Conservation (phyloP, 2,113 vertebrate genomes). For the Thryonomys swinderianus region DNA sequence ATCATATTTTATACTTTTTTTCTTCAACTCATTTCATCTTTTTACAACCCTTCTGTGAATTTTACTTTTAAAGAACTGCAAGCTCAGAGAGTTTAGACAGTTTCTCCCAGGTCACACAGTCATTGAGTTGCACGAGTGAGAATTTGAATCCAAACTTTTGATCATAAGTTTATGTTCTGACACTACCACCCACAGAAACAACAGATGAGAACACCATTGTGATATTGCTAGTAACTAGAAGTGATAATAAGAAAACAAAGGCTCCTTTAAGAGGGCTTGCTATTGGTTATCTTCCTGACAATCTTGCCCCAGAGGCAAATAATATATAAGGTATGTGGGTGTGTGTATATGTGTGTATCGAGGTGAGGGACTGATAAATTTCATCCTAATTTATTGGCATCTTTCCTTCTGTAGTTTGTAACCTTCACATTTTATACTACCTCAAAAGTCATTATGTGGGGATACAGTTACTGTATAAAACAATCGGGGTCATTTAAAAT, state of each 20-base stretch:
- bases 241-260: neutral
- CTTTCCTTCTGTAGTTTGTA: conserved; percentile 25
- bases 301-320: neutral
- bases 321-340: neutral
- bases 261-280: neutral
- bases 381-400: neutral
- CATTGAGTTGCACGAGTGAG: neutral
- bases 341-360: no score
- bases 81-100: neutral
- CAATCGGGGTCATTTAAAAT: conserved; percentile 70
- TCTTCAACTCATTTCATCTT: neutral
- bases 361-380: neutral
- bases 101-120: neutral
- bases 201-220: neutral
- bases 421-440: conserved; percentile 41
- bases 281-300: neutral
- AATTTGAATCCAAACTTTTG: conserved; percentile 38
- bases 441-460: conserved; percentile 25
- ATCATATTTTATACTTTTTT: neutral
- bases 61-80: neutral
- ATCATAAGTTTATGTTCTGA: neutral
- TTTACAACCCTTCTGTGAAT: neutral
- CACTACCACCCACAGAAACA: neutral
- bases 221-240: neutral
- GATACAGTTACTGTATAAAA: conserved; percentile 13